Evolutionary conservation across 2,797 vertebrate species (phyloP).

Genomic region (Acanthornis magna): DNA sequence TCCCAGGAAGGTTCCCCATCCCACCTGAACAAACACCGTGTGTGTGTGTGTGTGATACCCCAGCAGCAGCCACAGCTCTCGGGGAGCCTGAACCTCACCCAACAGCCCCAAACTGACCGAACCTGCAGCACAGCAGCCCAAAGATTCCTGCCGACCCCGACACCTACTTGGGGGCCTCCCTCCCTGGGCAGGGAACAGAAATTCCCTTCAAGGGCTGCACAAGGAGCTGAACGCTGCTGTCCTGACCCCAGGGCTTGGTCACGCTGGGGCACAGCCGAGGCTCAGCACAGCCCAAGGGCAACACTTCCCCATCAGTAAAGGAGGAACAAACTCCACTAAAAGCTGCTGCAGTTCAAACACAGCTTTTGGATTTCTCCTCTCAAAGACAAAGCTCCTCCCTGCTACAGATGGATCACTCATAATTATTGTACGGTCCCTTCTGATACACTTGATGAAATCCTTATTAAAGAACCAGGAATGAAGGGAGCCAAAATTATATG

Average conservation of each 20-base stretch:
- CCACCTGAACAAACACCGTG: not conserved
- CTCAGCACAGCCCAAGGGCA: too few species aligned
- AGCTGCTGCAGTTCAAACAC: not conserved
- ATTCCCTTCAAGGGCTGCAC: too few species aligned
- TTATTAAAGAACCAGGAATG: not conserved
- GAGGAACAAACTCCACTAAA: not conserved
- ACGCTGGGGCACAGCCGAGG: not conserved
- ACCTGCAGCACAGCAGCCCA: not conserved
- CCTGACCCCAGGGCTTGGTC: not conserved
- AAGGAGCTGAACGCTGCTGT: not conserved
- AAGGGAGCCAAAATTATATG: rapidly evolving
- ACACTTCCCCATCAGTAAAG: rapidly evolving
- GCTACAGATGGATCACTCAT: rapidly evolving
- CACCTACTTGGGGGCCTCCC: rapidly evolving
- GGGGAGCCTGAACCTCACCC: not conserved
- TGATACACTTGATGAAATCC: not conserved
- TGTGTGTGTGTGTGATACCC: rapidly evolving
- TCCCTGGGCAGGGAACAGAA: not conserved
- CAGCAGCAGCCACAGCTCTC: not conserved
- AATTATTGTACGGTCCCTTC: not conserved
- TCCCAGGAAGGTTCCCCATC: not conserved
- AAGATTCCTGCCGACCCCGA: not conserved
- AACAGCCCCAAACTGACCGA: too few species aligned
- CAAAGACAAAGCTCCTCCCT: not conserved
- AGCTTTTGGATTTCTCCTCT: not conserved